Conservation (phyloP, 2,888 invertebrate genomes). For the Eristalis arbustorum region DNA sequence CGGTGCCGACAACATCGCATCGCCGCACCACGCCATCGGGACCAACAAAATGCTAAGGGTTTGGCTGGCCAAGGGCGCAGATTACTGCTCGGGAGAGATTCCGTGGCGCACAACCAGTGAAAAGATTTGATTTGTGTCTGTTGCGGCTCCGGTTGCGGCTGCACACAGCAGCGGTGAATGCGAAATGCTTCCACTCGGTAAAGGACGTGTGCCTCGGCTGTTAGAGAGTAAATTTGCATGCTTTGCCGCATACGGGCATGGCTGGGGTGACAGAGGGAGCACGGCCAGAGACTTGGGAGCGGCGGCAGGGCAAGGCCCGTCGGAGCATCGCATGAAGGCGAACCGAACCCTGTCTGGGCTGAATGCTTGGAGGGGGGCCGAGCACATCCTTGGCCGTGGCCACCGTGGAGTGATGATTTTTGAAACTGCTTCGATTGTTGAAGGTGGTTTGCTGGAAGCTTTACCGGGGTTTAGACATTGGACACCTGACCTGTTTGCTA, state of each 20-base stretch:
- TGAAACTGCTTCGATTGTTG: not conserved
- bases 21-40: not conserved
- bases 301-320: not conserved
- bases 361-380: not conserved
- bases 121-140: slow-evolving; percentile 66
- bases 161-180: slow-evolving; percentile 50
- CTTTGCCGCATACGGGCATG: slow-evolving; percentile 27
- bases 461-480: not conserved
- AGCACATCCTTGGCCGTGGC: not conserved
- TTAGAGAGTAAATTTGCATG: slow-evolving; percentile 56
- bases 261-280: not conserved
- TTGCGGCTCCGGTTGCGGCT: slow-evolving; percentile 53
- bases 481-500: not conserved
- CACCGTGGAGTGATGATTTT: not conserved
- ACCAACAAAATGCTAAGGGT: slow-evolving; percentile 26
- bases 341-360: not conserved
- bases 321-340: not conserved
- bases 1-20: slow-evolving; percentile 12
- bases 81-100: slow-evolving; percentile 31
- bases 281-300: not conserved
- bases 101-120: slow-evolving; percentile 18
- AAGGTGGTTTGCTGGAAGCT: not conserved
- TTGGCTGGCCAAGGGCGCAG: slow-evolving; percentile 28
- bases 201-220: not conserved
- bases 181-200: slow-evolving; percentile 51